Conservation (phyloP, 1,140 invertebrate genomes). For the Conus betulinus region DNA sequence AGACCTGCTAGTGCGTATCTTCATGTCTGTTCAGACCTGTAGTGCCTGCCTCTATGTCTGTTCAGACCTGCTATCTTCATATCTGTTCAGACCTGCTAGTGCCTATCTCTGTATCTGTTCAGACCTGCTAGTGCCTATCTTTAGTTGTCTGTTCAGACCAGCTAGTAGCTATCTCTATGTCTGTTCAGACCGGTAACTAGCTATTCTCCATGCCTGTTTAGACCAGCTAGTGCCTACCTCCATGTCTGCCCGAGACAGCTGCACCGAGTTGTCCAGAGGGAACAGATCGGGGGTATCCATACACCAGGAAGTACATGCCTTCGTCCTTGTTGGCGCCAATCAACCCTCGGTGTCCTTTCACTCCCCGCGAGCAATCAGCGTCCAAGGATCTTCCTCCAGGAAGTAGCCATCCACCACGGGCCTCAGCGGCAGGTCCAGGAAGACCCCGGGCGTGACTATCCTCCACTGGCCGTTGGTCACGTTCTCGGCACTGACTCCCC, state of each 20-base stretch:
- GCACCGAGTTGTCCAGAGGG: slow-evolving; percentile 21
- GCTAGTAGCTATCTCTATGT: too few relatives aligned
- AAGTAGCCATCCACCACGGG: slow-evolving; percentile 94
- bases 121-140: too few relatives aligned
- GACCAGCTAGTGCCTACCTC: slow-evolving; percentile 32
- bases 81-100: too few relatives aligned
- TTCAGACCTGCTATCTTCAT: too few relatives aligned
- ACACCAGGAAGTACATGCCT: slow-evolving; percentile 59
- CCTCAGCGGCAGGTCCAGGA: slow-evolving; percentile 85
- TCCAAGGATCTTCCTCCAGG: slow-evolving; percentile 87
- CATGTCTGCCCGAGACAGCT: slow-evolving; percentile 13
- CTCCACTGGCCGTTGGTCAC: slow-evolving; percentile 89
- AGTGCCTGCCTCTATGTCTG: too few relatives aligned
- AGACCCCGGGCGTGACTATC: slow-evolving; percentile 3
- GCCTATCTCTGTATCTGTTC: too few relatives aligned
- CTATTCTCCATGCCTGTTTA: too few relatives aligned
- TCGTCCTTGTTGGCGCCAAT: slow-evolving; percentile 96
- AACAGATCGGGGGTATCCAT: slow-evolving; percentile 45
- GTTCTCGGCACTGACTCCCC: slow-evolving; percentile 82
- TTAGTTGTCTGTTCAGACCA: too few relatives aligned
- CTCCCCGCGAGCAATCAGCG: slow-evolving; percentile 85
- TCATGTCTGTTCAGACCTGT: too few relatives aligned
- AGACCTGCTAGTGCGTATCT: too few relatives aligned
- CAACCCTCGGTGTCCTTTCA: slow-evolving; percentile 93
- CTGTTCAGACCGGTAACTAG: too few relatives aligned